phyloP scores from a whole-genome alignment of 2,113 vertebrate species.

The Cyprinodon tularosa region DNA sequence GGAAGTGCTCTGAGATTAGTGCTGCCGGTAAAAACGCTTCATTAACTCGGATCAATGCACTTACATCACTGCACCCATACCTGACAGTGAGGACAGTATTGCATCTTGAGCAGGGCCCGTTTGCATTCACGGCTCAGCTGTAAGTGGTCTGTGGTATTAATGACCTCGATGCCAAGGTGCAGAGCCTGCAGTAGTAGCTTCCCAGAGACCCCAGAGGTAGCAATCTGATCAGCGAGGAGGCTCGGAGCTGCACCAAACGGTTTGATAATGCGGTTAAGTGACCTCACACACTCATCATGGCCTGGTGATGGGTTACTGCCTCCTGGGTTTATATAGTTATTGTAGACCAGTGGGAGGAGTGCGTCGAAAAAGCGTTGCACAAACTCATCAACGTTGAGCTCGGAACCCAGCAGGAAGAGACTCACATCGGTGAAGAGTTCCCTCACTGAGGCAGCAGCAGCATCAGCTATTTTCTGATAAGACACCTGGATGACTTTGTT shows the following conservation, averaged over 20 bases:
- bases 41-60: conserved; percentile 36
- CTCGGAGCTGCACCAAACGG: conserved; percentile 80
- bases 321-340: conserved; percentile 79
- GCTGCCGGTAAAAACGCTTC: conserved; percentile 13
- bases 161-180: conserved; percentile 90
- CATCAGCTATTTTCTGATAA: conserved; percentile 78
- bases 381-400: conserved; percentile 80
- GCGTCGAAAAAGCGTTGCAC: conserved; percentile 87
- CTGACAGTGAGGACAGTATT: conserved; percentile 88
- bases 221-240: conserved; percentile 77
- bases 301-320: conserved; percentile 70
- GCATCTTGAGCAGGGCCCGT: conserved; percentile 86
- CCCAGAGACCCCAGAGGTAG: conserved; percentile 75
- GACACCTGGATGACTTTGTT: conserved; percentile 77
- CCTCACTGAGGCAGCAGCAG: conserved; percentile 64
- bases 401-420: conserved; percentile 87
- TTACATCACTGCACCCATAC: conserved; percentile 30
- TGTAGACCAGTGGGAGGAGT: conserved; percentile 87
- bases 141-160: conserved; percentile 90
- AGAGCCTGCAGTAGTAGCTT: conserved; percentile 87
- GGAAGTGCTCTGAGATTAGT: conserved; percentile 29
- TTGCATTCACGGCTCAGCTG: conserved; percentile 85
- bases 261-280: conserved; percentile 65
- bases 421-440: conserved; percentile 87
- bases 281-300: conserved; percentile 83